phyloP scores from a whole-genome alignment of 2,113 vertebrate genomes.

The Narcine bancroftii region DNA sequence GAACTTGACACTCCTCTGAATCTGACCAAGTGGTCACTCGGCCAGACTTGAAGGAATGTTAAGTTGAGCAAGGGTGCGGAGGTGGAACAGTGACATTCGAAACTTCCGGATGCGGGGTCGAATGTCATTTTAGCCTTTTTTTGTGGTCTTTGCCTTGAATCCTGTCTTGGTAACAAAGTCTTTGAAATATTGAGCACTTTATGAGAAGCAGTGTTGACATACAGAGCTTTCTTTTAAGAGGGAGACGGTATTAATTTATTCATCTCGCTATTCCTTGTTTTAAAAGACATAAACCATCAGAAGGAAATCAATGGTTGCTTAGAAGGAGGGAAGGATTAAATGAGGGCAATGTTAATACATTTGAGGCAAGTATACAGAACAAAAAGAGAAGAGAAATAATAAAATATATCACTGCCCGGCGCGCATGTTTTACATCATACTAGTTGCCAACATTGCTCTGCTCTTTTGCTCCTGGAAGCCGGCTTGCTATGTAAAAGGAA shows the following conservation, averaged over 20 bases:
- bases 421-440: too few species aligned
- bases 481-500: too few species aligned
- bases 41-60: slow-evolving; percentile 52
- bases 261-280: background rate
- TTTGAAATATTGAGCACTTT: slow-evolving; percentile 18
- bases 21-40: slow-evolving; percentile 46
- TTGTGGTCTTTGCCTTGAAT: slow-evolving; percentile 14
- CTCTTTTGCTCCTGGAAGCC: too few species aligned
- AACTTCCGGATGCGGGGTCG: background rate
- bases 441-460: too few species aligned
- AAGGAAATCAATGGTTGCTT: background rate
- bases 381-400: background rate
- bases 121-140: background rate
- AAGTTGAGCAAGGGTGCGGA: slow-evolving; percentile 49
- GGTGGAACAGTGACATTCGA: slow-evolving; percentile 44
- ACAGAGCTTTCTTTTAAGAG: background rate
- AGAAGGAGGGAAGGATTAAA: background rate
- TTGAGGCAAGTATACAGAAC: background rate
- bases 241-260: slow-evolving; percentile 3
- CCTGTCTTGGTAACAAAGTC: slow-evolving; percentile 1
- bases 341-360: background rate
- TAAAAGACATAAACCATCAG: background rate
- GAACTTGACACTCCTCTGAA: background rate
- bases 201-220: slow-evolving; percentile 1
- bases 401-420: too few species aligned